phyloP scores from a whole-genome alignment of 2,113 vertebrate genomes.

The Delphinapterus leucas region DNA sequence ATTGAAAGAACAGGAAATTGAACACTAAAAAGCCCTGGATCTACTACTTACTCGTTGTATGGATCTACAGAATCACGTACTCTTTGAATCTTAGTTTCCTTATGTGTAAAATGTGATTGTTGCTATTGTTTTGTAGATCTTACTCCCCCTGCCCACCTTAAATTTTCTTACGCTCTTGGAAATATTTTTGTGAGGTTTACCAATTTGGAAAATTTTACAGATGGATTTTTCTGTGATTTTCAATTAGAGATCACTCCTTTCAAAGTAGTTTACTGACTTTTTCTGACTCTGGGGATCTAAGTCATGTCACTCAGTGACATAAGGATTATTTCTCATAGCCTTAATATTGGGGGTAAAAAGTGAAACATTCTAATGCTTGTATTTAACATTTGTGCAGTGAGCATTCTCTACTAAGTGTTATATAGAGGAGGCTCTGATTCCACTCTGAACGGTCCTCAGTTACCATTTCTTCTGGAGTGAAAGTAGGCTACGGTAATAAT shows the following conservation, averaged over 20 bases:
- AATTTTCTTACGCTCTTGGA: not conserved
- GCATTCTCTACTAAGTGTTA: not conserved
- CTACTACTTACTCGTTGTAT: not conserved
- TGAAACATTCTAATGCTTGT: not conserved
- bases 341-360: not conserved
- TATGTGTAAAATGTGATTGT: not conserved
- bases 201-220: not conserved
- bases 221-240: slow-evolving; percentile 14
- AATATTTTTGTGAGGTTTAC: not conserved
- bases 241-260: not conserved
- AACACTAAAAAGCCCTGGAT: not conserved
- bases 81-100: slow-evolving; percentile 19
- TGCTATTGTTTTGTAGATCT: not conserved
- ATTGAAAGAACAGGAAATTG: not conserved
- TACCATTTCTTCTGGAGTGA: not conserved
- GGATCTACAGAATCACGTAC: not conserved
- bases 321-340: not conserved
- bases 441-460: not conserved
- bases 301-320: not conserved
- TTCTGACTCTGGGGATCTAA: not conserved
- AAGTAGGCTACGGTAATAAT: not conserved
- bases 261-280: not conserved
- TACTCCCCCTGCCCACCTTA: not conserved
- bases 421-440: not conserved
- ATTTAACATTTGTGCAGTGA: not conserved